A percentile compares a stretch with the other conserved stretches of the same genome.
Evolutionary conservation across 35 echinoderm and acorn worm species (phyloP).

Genomic region (Chiridota heheva): DNA sequence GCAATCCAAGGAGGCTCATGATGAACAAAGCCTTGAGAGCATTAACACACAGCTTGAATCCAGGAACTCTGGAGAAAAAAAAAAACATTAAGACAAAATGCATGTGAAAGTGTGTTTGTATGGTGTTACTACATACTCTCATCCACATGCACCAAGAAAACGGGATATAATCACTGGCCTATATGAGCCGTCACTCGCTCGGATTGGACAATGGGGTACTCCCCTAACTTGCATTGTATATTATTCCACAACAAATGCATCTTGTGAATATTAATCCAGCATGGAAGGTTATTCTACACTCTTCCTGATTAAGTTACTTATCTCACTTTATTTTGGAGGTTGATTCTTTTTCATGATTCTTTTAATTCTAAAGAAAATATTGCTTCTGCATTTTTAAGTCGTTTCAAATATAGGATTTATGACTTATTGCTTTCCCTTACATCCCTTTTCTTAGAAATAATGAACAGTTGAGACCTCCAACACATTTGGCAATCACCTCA

Average conservation of each 20-base stretch:
- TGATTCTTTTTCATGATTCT: too few relatives aligned
- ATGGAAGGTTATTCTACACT: too few relatives aligned
- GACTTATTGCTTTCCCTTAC: too few relatives aligned
- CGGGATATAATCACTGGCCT: background rate
- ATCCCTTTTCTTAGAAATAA: too few relatives aligned
- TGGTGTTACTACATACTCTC: background rate
- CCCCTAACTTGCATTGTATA: background rate
- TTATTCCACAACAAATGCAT: background rate
- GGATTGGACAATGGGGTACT: background rate
- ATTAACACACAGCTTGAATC: slow-evolving; percentile 19
- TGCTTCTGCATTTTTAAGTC: too few relatives aligned
- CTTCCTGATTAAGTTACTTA: too few relatives aligned
- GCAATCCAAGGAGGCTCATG: background rate
- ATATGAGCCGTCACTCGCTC: background rate
- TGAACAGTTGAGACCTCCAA: too few relatives aligned
- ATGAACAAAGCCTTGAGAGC: background rate
- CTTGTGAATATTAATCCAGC: too few relatives aligned
- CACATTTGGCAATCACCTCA: too few relatives aligned
- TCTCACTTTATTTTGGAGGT: too few relatives aligned
- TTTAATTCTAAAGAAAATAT: too few relatives aligned
- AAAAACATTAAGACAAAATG: background rate
- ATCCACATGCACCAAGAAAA: background rate
- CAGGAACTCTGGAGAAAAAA: background rate
- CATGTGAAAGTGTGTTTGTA: background rate
- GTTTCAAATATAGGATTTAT: too few relatives aligned